Evolutionary conservation across 2,888 invertebrate genomes (phyloP).

Genomic region (Cryptus armator): DNA sequence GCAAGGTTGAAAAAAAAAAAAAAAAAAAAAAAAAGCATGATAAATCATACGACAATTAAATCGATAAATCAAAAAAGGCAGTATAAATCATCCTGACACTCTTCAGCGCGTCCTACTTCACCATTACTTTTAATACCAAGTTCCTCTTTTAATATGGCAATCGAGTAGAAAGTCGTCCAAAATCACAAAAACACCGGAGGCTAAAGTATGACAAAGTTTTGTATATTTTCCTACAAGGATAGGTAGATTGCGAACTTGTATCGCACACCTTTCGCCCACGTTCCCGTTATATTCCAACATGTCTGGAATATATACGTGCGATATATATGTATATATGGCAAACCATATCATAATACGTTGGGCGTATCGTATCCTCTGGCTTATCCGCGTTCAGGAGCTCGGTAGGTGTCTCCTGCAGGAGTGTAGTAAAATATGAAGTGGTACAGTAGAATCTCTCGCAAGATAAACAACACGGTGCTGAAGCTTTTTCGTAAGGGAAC

Average conservation of each 20-base stretch:
- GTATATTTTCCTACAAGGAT: constrained; percentile 20
- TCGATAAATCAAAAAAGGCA: constrained; percentile 54
- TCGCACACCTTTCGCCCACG: constrained; percentile 54
- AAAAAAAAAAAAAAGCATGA: constrained; percentile 12
- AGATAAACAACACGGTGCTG: not conserved
- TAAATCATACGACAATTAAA: constrained; percentile 59
- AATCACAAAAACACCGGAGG: constrained; percentile 2
- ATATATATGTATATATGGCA: constrained; percentile 7
- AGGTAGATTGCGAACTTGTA: constrained; percentile 28
- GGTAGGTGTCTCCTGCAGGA: constrained; percentile 52
- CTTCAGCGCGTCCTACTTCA: constrained; percentile 11
- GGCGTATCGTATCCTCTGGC: constrained; percentile 54
- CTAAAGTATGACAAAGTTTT: constrained; percentile 1
- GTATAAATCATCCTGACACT: constrained; percentile 56
- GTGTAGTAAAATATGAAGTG: constrained; percentile 36
- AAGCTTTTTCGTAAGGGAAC: not conserved
- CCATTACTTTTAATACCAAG: not conserved
- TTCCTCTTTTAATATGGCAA: constrained; percentile 3
- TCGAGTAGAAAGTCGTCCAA: constrained; percentile 8
- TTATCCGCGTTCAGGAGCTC: constrained; percentile 57
- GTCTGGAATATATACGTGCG: constrained; percentile 7
- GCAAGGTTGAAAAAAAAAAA: constrained; percentile 5
- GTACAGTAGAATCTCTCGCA: constrained; percentile 29
- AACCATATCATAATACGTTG: constrained; percentile 47
- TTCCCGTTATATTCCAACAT: constrained; percentile 47